Conservation (phyloP, 2,113 vertebrate species). For the Glaucidium brasilianum region DNA sequence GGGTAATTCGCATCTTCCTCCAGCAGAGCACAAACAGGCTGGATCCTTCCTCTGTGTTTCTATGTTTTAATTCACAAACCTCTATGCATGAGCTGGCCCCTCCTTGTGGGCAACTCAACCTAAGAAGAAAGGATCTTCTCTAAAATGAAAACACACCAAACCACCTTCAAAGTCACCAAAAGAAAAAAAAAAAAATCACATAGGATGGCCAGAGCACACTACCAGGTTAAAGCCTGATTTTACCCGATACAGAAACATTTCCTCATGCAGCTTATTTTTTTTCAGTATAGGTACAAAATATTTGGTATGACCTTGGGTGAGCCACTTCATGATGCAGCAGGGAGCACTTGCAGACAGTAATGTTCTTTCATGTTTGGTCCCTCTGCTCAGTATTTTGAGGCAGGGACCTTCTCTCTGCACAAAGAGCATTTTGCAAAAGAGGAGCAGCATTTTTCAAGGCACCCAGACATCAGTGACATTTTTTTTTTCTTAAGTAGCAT, state of each 20-base stretch:
- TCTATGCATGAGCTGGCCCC: fast-evolving
- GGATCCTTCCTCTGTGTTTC: neutral
- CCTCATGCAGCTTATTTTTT: neutral
- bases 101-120: neutral
- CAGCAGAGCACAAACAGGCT: neutral
- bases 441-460: neutral
- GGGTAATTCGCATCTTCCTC: neutral
- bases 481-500: slow-evolving; percentile 1
- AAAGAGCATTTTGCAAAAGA: neutral
- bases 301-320: neutral
- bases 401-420: neutral
- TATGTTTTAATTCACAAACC: neutral
- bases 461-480: neutral
- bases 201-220: no score
- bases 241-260: neutral
- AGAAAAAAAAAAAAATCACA: neutral
- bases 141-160: neutral
- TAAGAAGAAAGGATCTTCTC: neutral
- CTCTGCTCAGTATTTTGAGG: neutral
- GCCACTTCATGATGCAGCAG: neutral
- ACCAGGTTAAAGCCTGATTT: neutral
- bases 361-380: neutral
- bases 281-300: neutral
- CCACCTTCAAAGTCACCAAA: neutral
- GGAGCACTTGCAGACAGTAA: neutral